Conservation (phyloP, 2,888 invertebrate species). For the Trypoxylon attenuatum region DNA sequence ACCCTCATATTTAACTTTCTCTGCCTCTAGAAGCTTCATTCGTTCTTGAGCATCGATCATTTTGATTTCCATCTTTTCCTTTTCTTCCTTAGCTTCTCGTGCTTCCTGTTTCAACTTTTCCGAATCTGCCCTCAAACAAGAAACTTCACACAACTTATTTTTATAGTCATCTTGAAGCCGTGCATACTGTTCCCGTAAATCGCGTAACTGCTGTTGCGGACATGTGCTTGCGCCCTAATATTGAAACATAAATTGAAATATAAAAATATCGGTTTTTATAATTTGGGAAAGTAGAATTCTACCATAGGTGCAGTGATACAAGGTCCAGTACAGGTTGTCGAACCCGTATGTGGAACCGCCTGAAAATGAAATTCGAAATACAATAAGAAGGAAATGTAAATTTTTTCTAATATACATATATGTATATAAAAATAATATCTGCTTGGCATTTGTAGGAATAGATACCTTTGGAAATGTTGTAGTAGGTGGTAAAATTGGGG, state of each 20-base stretch:
- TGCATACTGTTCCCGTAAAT: slow-evolving; percentile 79
- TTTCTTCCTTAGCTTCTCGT: slow-evolving; percentile 73
- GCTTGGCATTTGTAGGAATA: neutral
- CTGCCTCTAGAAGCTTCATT: slow-evolving; percentile 71
- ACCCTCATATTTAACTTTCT: slow-evolving; percentile 70
- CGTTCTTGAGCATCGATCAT: slow-evolving; percentile 78
- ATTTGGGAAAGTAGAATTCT: no score
- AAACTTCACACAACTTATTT: slow-evolving; percentile 81
- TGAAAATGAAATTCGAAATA: slow-evolving; percentile 25
- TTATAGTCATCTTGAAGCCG: slow-evolving; percentile 82
- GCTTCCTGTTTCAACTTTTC: slow-evolving; percentile 75
- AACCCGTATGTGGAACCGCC: slow-evolving; percentile 45
- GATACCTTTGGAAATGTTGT: slow-evolving; percentile 53
- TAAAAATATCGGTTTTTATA: no score
- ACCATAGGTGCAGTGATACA: slow-evolving; percentile 64
- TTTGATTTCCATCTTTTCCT: slow-evolving; percentile 79
- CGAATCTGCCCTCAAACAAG: slow-evolving; percentile 76
- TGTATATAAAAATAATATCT: neutral
- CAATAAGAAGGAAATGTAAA: neutral
- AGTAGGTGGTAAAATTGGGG: slow-evolving; percentile 18
- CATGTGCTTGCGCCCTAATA: slow-evolving; percentile 59
- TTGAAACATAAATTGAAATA: slow-evolving; percentile 12
- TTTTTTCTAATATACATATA: neutral
- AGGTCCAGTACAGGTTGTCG: slow-evolving; percentile 55
- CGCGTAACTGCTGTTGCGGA: slow-evolving; percentile 77